Percentiles rank a stretch among this genome's conserved stretches.
Evolutionary conservation across 2,113 vertebrate genomes (phyloP).

Genomic region (Scomber japonicus): DNA sequence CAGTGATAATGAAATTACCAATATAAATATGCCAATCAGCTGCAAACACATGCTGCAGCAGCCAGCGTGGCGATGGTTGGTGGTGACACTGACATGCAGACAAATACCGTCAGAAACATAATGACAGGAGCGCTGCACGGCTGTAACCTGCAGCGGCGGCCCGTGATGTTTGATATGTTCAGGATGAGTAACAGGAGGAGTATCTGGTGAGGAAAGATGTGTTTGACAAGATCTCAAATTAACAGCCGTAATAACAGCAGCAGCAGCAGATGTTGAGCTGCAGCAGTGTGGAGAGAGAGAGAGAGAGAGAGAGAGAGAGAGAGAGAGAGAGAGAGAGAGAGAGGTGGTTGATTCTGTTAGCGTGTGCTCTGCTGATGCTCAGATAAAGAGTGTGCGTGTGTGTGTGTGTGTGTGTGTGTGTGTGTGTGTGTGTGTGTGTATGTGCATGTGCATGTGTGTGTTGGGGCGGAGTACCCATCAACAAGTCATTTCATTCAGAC

Average conservation of each 20-base stretch:
- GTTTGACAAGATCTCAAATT: constrained; percentile 66
- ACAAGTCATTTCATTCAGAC: constrained; percentile 66
- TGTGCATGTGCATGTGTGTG: neutral
- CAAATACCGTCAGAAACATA: constrained; percentile 8
- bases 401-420: constrained; percentile 46
- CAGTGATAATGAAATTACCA: too few species aligned
- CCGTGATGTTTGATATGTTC: neutral
- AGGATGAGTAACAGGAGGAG: constrained; percentile 44
- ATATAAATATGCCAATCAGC: neutral
- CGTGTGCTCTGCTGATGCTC: constrained; percentile 69
- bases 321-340: neutral
- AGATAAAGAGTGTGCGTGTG: constrained; percentile 58
- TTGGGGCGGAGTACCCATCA: constrained; percentile 62
- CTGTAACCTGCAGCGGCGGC: neutral
- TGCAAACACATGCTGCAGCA: constrained; percentile 13
- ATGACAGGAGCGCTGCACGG: neutral
- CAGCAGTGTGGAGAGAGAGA: neutral
- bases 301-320: neutral
- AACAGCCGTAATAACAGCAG: constrained; percentile 30
- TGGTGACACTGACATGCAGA: neutral
- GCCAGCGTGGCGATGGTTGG: neutral
- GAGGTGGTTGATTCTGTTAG: constrained; percentile 67
- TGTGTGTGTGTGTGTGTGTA: neutral
- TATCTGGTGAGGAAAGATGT: constrained; percentile 50
- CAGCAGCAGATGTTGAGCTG: constrained; percentile 50